Base-by-base conservation (phyloP, 2,113 vertebrate genomes). In the Nesoenas mayeri region DNA sequence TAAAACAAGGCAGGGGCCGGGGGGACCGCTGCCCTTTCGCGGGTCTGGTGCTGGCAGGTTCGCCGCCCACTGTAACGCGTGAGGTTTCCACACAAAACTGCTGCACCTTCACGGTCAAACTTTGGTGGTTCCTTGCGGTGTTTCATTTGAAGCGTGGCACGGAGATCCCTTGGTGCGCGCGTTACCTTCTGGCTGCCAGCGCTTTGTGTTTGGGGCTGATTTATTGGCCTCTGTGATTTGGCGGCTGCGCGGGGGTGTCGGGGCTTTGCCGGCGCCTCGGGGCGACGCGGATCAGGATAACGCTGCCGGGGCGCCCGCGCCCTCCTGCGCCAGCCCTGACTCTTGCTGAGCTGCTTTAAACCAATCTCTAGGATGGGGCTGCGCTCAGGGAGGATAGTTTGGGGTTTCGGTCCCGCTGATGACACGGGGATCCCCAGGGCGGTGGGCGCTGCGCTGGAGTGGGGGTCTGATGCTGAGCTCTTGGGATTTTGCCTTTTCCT, bases 301-400 rank as follows among this genome's bases (percentile, higher is more conserved):
- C 0, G 1, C 70, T 14, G 61, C 65, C 0, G 0, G 50, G 4
- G 5, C 2, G 31, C 31, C 54, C 14, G 19, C 17, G 9, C 14
- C 10, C 57, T 64, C 36, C 40, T 11, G 1, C 0, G 5, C 8
- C 24, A 3, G 57, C 48, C 70, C 25, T 10, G 13, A 4, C 22
- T 12, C 22, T 21, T 50, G 22, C 48, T 34, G 0, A 7, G 10
- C 28, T 42, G 40, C 66, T 85, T 48, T 32, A 34, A 19, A 71
- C 42, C 7, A 20, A 4, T 7, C 18, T 47, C 36, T 34, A 0
- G 0, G 32, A 4, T 24, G 57, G 28, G 38, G 24, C 34, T 31
- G 3, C 1, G 9, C 10, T 56, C 0, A 0, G 11, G 15, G 17
- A 4, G n/a, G 14, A 10, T 0, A 0, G 34, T 12, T 62, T 77